These are phyloP conservation scores for Hapalemur alaotrensis DNA, from an alignment of 2,797 vertebrate species.

Conservation along the genomic window DNA sequence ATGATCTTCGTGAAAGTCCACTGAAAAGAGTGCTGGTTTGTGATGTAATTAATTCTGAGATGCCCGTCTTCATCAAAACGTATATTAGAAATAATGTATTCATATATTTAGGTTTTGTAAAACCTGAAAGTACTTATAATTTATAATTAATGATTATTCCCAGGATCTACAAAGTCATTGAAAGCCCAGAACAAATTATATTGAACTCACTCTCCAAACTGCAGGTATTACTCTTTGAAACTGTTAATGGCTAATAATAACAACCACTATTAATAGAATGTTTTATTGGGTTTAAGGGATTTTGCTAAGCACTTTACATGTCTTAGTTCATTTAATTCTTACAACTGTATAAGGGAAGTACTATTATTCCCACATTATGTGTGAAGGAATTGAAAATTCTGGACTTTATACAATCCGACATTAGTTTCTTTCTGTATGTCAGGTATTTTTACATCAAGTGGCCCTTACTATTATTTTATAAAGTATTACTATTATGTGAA, in stretches of 20 bases:
- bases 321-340: not conserved
- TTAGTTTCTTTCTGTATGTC: not conserved
- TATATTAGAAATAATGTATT: not conserved
- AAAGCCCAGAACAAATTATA: not conserved
- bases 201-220: not conserved
- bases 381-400: not conserved
- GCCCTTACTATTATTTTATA: not conserved
- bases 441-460: not conserved
- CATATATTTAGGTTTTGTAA: not conserved
- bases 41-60: not conserved
- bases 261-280: not conserved
- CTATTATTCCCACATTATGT: not conserved
- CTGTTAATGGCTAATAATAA: not conserved
- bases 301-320: not conserved
- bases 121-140: not conserved
- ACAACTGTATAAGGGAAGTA: not conserved
- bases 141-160: constrained; percentile 23
- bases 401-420: not conserved
- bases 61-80: not conserved
- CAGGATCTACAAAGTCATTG: not conserved
- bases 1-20: not conserved
- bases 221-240: not conserved
- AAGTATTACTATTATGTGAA: not conserved
- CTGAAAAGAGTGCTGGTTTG: not conserved
- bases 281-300: not conserved